Evolutionary conservation across 2,113 vertebrate genomes (phyloP).

Genomic region (Gymnorhina tibicen): DNA sequence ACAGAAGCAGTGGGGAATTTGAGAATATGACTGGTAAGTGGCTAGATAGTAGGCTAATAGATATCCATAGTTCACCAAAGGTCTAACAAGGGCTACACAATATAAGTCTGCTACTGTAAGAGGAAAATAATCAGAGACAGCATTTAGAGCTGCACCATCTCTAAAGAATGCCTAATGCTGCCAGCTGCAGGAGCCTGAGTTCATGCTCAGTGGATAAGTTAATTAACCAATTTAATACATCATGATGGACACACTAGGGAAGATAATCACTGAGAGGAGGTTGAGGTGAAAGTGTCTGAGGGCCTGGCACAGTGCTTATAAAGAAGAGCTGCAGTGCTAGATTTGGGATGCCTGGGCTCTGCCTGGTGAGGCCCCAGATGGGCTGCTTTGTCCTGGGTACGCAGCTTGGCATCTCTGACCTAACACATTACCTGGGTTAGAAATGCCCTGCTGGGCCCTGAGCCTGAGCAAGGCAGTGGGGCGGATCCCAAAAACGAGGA

Average conservation of each 20-base stretch:
- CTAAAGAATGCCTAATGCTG: not conserved
- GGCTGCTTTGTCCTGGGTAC: not conserved
- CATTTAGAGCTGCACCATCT: not conserved
- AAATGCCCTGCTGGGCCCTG: not conserved
- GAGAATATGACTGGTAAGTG: not conserved
- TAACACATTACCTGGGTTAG: not conserved
- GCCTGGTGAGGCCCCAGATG: not conserved
- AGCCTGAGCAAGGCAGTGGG: not conserved
- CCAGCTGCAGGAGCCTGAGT: not conserved
- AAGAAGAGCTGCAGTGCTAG: not conserved
- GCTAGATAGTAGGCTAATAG: not conserved
- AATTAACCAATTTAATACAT: slow-evolving; percentile 8
- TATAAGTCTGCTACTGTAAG: not conserved
- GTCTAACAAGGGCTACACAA: not conserved
- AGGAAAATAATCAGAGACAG: not conserved
- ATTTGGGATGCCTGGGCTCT: not conserved
- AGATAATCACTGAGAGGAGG: not conserved
- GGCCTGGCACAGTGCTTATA: not conserved
- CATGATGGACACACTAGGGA: not conserved
- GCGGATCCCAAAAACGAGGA: not conserved
- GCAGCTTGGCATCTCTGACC: not conserved
- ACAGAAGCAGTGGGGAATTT: not conserved
- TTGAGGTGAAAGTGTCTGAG: not conserved
- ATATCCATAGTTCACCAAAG: not conserved
- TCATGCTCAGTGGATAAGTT: slow-evolving; percentile 9